These are phyloP conservation scores for Malurus elegans DNA, from an alignment of 2,113 vertebrate species.

Conservation along the genomic window DNA sequence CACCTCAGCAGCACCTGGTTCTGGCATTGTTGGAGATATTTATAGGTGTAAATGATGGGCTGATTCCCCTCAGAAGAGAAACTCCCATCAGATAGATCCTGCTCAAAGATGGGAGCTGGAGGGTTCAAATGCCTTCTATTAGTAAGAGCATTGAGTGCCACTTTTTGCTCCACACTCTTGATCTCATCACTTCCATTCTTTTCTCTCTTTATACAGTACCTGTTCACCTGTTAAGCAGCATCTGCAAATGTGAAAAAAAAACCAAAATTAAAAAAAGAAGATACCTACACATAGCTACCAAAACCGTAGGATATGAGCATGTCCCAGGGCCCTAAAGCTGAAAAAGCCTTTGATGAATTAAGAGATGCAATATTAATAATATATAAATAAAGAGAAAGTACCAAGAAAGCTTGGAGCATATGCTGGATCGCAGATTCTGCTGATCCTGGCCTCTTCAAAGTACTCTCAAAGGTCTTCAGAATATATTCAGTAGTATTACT, in stretches of 20 bases:
- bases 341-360: slow-evolving; percentile 47
- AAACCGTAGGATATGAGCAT: not conserved
- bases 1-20: not conserved
- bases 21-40: not conserved
- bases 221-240: not conserved
- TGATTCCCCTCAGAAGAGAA: not conserved
- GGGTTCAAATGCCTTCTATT: not conserved
- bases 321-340: not conserved
- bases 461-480: not conserved
- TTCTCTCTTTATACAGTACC: not conserved
- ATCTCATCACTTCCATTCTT: not conserved
- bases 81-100: not conserved
- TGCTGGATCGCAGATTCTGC: not conserved
- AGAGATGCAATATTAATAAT: slow-evolving; percentile 31
- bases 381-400: slow-evolving; percentile 19
- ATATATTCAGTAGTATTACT: not conserved
- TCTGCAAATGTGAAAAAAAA: not conserved
- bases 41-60: not conserved
- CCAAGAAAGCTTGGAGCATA: not conserved
- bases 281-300: not conserved
- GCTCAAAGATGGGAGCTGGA: not conserved
- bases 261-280: not conserved
- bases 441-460: slow-evolving; percentile 22
- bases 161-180: not conserved
- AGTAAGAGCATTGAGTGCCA: not conserved